Percentiles rank a stretch among this genome's conserved stretches.
Evolutionary conservation across 2,113 vertebrate genomes (phyloP).

Genomic region (Menidia beryllina): DNA sequence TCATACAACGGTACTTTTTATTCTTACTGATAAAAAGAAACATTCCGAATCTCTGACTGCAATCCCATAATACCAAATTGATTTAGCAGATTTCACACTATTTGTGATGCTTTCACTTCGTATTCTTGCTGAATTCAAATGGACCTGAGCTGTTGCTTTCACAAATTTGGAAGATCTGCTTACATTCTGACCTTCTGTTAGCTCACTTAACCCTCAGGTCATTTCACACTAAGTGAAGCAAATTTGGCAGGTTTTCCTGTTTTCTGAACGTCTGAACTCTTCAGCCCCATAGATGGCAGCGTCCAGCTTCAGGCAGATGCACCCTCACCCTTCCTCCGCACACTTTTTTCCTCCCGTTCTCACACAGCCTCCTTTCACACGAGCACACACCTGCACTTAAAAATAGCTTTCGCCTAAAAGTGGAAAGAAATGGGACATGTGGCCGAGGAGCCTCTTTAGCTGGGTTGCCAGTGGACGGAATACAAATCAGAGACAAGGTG

Average conservation of each 20-base stretch:
- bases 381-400: constrained; percentile 59
- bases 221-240: background rate
- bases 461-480: constrained; percentile 24
- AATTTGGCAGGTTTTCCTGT: background rate
- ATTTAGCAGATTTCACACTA: too few species aligned
- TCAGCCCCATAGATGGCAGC: constrained; percentile 73
- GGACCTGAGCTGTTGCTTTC: background rate
- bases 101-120: too few species aligned
- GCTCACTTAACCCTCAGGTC: background rate
- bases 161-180: background rate
- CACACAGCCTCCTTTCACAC: constrained; percentile 38
- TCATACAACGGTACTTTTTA: too few species aligned
- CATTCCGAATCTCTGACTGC: too few species aligned
- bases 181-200: background rate
- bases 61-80: too few species aligned
- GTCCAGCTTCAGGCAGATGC: constrained; percentile 49
- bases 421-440: constrained; percentile 48
- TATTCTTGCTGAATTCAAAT: too few species aligned
- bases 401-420: constrained; percentile 64
- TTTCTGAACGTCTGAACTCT: constrained; percentile 16
- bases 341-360: constrained; percentile 29
- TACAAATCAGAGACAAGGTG: constrained; percentile 32
- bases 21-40: too few species aligned
- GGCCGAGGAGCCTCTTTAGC: constrained; percentile 30
- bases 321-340: constrained; percentile 1